Conservation (phyloP, 2,888 invertebrate species). For the Holacanthella duospinosa region DNA sequence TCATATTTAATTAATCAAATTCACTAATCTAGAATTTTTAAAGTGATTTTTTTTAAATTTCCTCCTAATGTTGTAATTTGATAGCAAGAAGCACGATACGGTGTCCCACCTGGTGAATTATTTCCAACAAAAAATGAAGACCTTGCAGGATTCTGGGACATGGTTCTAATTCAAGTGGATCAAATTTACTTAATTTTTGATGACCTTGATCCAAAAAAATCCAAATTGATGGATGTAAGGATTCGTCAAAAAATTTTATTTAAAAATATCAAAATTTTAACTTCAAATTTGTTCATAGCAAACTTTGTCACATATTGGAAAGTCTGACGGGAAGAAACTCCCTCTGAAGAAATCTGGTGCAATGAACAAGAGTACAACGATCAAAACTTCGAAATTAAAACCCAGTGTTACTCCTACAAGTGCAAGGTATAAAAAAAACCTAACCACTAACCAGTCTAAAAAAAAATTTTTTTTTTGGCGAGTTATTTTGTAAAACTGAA, state of each 20-base stretch:
- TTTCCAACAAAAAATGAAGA: slow-evolving; percentile 83
- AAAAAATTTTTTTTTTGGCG: no score
- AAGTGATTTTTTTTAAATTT: not conserved
- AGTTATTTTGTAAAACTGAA: no score
- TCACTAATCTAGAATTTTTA: not conserved
- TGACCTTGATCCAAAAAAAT: slow-evolving; percentile 22
- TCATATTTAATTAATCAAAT: not conserved
- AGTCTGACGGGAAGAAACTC: not conserved
- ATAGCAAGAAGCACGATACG: slow-evolving; percentile 21
- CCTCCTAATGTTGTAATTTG: not conserved
- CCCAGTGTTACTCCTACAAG: not conserved
- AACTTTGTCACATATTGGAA: no score
- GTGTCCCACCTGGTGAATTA: slow-evolving; percentile 52
- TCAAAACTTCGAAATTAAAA: not conserved
- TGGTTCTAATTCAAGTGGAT: slow-evolving; percentile 83
- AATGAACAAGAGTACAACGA: not conserved
- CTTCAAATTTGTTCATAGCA: no score
- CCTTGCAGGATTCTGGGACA: slow-evolving; percentile 94
- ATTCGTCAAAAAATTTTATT: not conserved
- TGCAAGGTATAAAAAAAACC: not conserved
- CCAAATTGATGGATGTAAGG: not conserved
- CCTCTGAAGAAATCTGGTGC: not conserved
- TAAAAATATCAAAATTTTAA: no score
- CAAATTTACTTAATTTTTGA: slow-evolving; percentile 54
- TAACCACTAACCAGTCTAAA: no score